Conservation (phyloP, 2,888 invertebrate species). For the Zhuqinia jingwanae region DNA sequence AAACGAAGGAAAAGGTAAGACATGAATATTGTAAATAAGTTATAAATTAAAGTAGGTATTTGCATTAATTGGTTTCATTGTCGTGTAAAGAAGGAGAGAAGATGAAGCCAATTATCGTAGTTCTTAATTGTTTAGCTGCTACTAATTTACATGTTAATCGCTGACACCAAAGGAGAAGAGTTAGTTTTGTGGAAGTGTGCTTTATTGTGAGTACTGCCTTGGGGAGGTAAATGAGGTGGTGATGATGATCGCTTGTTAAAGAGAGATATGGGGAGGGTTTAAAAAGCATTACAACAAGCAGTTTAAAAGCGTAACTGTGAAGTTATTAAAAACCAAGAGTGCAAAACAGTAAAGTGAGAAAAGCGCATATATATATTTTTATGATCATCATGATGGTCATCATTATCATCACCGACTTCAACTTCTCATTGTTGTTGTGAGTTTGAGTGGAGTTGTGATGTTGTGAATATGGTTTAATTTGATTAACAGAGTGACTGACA, state of each 20-base stretch:
- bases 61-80: background rate
- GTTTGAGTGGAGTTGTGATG: too few species aligned
- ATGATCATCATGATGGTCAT: too few species aligned
- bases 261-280: background rate
- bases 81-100: background rate
- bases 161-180: background rate
- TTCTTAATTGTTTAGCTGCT: constrained; percentile 19
- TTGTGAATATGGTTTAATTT: too few species aligned
- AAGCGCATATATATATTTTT: too few species aligned
- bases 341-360: too few species aligned
- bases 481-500: too few species aligned
- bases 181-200: background rate
- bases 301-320: too few species aligned
- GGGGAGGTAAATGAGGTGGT: background rate
- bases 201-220: too few species aligned
- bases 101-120: background rate
- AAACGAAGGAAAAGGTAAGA: background rate
- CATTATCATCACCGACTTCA: too few species aligned
- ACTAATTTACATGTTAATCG: background rate
- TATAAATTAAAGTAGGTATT: background rate
- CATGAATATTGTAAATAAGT: background rate
- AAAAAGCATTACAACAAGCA: background rate
- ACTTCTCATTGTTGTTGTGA: too few species aligned
- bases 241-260: background rate
- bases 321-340: too few species aligned